These are phyloP conservation scores for Eptatretus burgeri DNA, from an alignment of 2,113 vertebrate species.

Conservation along the genomic window DNA sequence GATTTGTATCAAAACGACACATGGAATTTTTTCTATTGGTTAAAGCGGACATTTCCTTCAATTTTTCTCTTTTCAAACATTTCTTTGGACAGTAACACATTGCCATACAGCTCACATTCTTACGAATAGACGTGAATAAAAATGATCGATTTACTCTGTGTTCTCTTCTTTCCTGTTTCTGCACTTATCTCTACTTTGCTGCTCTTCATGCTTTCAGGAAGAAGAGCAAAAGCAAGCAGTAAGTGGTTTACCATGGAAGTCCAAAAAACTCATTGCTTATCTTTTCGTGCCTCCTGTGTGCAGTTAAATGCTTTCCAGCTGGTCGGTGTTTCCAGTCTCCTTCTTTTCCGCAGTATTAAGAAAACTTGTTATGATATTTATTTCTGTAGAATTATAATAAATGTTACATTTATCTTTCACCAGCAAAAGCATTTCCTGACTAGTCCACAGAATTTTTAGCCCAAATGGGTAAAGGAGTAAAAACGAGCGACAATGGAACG, in stretches of 20 bases:
- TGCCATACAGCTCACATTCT: too few species aligned
- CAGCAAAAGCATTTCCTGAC: too few species aligned
- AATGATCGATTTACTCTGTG: neutral
- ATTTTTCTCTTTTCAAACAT: too few species aligned
- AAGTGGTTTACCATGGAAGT: constrained; percentile 17
- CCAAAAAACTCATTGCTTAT: neutral
- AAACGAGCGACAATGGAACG: too few species aligned
- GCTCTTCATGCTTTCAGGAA: constrained; percentile 39
- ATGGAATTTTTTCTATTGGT: too few species aligned
- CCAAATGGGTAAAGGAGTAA: too few species aligned
- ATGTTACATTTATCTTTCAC: too few species aligned
- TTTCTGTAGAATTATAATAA: neutral
- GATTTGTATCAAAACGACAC: too few species aligned
- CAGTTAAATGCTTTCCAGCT: neutral
- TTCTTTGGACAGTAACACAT: too few species aligned
- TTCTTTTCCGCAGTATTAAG: neutral
- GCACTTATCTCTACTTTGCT: constrained; percentile 16
- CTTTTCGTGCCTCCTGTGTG: neutral
- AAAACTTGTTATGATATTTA: constrained; percentile 3
- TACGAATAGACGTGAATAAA: too few species aligned
- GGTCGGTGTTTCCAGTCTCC: neutral
- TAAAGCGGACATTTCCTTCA: too few species aligned
- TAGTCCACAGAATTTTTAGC: too few species aligned
- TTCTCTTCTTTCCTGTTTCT: constrained; percentile 12
- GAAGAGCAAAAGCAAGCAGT: constrained; percentile 54